Base-by-base conservation (phyloP, 1,140 invertebrate genomes). In the Neodiprion pinetum region DNA sequence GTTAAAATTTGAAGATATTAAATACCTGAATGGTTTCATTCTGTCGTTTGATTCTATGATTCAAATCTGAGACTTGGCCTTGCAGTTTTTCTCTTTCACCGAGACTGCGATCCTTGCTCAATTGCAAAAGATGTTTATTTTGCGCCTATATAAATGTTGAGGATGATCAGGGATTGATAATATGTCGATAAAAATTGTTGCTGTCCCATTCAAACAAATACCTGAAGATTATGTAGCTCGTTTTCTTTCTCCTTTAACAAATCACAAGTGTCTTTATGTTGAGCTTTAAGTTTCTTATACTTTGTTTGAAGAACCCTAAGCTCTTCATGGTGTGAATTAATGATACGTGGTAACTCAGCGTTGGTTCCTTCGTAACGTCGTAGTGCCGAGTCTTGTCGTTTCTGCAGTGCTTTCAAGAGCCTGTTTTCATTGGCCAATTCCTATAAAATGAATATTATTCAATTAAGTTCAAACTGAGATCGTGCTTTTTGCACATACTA, bases 381-480 rank as follows among this genome's bases (percentile, higher is more conserved):
- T 23, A 96, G 84, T 1, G 94, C 94, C 69, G 91, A 91, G 80
- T 94, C 93, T 83, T 95, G 94, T 72, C 94, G 91, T 81, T 94
- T 95, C 83, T 95, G 93, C 50, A 95, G 85, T 2, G 92, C 92
- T 76, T 92, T 92, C 10, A 95, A 83, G 49, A 94, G 88, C 78
- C 91, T 91, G 83, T 95, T 95, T 87, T 96, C 94, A 80, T 93
- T 93, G 21, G 91, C 90, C 17, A 95, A 81, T 86, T 95, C 93
- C 92, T 94, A 77, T 49, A 89, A 89, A 78, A 76, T 49, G 21
- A 74, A 70, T 47, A 74, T 72, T 67, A 23, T 68, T 70, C 75
- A 77, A 79, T 73, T 53, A 23, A 1, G 28, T 40, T 40, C 5
- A 40, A 71, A 71, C 14, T 70, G 1, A 40, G 28, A 1, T 5